These are phyloP conservation scores for Biston betularia DNA, from an alignment of 2,888 invertebrate genomes.

Conservation along the genomic window DNA sequence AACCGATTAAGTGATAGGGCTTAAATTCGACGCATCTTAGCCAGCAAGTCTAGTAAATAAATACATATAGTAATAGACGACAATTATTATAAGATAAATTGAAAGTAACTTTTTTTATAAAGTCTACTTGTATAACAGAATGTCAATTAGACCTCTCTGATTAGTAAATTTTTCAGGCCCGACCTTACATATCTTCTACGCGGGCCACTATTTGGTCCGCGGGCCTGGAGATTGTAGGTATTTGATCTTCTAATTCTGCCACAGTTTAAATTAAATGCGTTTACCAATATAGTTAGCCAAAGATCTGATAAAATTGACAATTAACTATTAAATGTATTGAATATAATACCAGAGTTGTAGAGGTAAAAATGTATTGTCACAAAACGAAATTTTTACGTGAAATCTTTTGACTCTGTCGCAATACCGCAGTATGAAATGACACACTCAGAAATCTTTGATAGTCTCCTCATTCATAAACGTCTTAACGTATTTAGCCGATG, in stretches of 20 bases:
- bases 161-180: not conserved
- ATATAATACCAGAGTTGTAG: not conserved
- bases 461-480: not conserved
- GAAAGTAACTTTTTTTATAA: too few species aligned
- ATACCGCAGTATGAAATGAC: not conserved
- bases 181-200: not conserved
- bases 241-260: slow-evolving; percentile 11
- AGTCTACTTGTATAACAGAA: not conserved
- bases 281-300: slow-evolving; percentile 45
- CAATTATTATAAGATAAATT: too few species aligned
- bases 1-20: not conserved
- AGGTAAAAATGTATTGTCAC: not conserved
- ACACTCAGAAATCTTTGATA: not conserved
- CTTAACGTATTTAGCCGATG: too few species aligned
- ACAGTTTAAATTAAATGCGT: slow-evolving; percentile 28
- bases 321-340: not conserved
- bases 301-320: slow-evolving; percentile 38
- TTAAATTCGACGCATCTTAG: not conserved
- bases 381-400: not conserved
- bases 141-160: not conserved
- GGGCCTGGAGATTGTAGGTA: not conserved
- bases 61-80: not conserved
- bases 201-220: not conserved
- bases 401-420: too few species aligned
- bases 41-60: not conserved